Conservation (phyloP, 2,888 invertebrate species). For the Spilosoma lubricipeda region DNA sequence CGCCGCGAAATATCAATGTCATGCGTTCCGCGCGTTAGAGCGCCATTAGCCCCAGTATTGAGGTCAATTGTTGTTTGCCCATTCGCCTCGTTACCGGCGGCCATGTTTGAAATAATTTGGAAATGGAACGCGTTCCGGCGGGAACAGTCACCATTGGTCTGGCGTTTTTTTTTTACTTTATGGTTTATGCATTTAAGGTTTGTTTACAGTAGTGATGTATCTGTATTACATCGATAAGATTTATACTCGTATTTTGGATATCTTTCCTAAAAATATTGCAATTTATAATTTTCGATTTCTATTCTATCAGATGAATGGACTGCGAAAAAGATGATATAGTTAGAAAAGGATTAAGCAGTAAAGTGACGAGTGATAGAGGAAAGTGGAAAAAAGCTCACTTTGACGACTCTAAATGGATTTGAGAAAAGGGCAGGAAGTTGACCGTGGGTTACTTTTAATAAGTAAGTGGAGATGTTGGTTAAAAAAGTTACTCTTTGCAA, state of each 20-base stretch:
- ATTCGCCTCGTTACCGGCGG: constrained; percentile 52
- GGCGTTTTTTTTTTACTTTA: constrained; percentile 43
- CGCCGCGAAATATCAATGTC: constrained; percentile 48
- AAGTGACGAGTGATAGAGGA: too few species aligned
- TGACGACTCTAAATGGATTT: too few species aligned
- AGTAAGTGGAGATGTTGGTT: too few species aligned
- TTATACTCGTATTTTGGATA: background rate
- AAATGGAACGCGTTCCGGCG: constrained; percentile 55
- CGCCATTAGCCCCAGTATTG: constrained; percentile 57
- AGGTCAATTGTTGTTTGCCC: constrained; percentile 66
- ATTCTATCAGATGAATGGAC: too few species aligned
- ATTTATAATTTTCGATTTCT: too few species aligned
- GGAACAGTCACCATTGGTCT: constrained; percentile 41
- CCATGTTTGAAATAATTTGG: constrained; percentile 58
- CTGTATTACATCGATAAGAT: background rate
- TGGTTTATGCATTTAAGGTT: constrained; percentile 7
- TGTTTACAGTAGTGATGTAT: background rate
- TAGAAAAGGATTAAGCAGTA: too few species aligned
- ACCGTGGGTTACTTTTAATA: too few species aligned
- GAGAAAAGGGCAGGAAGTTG: too few species aligned
- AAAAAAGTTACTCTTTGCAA: too few species aligned
- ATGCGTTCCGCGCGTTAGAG: constrained; percentile 31
- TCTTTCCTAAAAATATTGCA: too few species aligned
- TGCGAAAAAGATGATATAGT: too few species aligned
- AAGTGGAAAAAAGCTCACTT: too few species aligned